Conservation (phyloP, 2,113 vertebrate genomes). For the Toxotes jaculatrix region DNA sequence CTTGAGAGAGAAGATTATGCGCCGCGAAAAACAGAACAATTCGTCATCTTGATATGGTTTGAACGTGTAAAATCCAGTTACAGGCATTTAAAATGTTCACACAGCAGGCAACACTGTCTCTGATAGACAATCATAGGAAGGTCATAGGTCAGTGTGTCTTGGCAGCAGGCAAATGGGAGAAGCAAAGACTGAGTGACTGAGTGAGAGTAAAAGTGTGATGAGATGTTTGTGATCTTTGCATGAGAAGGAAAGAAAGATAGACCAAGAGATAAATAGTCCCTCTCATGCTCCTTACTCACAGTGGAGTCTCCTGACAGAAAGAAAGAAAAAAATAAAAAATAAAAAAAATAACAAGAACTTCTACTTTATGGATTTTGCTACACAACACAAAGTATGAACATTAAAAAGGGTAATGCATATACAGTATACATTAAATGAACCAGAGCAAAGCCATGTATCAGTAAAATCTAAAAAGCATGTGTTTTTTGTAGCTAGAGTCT, state of each 20-base stretch:
- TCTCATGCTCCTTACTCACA: not conserved
- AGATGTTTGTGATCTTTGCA: not conserved
- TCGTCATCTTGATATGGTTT: not conserved
- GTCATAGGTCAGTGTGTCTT: not conserved
- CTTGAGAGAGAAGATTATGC: not conserved
- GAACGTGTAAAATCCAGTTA: not conserved
- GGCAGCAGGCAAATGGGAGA: constrained; percentile 1
- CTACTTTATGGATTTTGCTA: too few species aligned
- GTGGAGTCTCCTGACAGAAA: not conserved
- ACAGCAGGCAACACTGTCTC: not conserved
- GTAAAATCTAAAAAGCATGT: not conserved
- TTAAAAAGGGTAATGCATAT: not conserved
- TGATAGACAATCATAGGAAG: not conserved
- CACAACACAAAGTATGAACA: not conserved
- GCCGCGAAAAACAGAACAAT: not conserved
- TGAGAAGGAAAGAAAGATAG: not conserved
- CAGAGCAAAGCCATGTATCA: not conserved
- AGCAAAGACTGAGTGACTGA: not conserved
- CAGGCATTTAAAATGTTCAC: not conserved
- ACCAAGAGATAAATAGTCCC: not conserved
- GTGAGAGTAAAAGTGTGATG: constrained; percentile 4
- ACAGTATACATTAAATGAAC: not conserved
- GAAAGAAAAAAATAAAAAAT: too few species aligned
- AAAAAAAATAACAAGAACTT: too few species aligned
- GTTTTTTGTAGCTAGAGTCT: not conserved